Base-by-base conservation (phyloP, 2,888 invertebrate genomes). In the Polymixis lichenea region DNA sequence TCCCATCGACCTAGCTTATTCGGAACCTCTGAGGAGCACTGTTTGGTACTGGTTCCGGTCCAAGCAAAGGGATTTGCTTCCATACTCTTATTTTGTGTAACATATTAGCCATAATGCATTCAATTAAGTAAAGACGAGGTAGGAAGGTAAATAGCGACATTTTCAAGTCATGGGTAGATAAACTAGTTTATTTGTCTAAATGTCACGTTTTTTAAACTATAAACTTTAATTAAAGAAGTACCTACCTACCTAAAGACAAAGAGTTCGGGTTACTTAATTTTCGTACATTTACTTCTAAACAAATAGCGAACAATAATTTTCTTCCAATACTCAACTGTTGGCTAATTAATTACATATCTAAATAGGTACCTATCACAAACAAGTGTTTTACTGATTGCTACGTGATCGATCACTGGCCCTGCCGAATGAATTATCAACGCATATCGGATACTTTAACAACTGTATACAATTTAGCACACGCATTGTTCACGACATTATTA, bases 361-460 rank as follows among this genome's bases (percentile, higher is more conserved):
- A 55, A 55, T 6, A 38, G 4, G 38, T 38, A n/a, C n/a, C 22
- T 55, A 32, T 62, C 13, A 46, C 5, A 28, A 49, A 65, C 74
- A 74, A 43, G 43, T 75, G 74, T 58, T 70, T 38, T 6, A 60
- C n/a, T 25, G 58, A 76, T 75, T 46, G 28, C 22, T 55, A 32
- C 15, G 60, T 78, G 66, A 78, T 72, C 43, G 61, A 66, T 78
- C 17, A 72, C 38, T 38, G 17, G 22, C 46, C 60, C 55, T 56
- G n/a, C 56, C 43, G 49, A 49, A 71, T 56, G 28, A 69, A 49
- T 76, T 60, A 77, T 69, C 75, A 38, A 46, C 22, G 46, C 32
- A 6, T 75, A 74, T 38, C 62, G 32, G 43, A 74, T 64, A 73
- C 62, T 62, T 62, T 55, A 75, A 13, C 64, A 38, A 19, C 22